These are phyloP conservation scores for Thamnaconus septentrionalis DNA, from an alignment of 2,113 vertebrate species.

Conservation along the genomic window DNA sequence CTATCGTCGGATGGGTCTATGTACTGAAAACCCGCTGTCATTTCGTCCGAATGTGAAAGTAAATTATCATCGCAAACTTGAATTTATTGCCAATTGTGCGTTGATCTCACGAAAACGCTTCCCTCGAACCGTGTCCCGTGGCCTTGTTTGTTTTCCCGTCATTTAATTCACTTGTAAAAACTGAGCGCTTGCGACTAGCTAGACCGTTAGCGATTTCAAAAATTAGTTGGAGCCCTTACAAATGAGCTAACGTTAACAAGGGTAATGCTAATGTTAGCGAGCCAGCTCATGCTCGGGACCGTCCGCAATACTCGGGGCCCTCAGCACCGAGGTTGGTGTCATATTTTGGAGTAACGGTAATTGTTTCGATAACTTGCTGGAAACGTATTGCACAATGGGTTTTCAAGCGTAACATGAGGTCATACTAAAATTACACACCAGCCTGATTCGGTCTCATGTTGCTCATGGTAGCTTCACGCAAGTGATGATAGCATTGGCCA, in stretches of 20 bases:
- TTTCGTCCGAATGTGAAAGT: constrained; percentile 23
- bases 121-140: fast-evolving
- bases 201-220: constrained; percentile 30
- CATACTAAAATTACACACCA: constrained; percentile 3
- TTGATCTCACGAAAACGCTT: fast-evolving
- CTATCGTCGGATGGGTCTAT: constrained; percentile 34
- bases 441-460: constrained; percentile 14
- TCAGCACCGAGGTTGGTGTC: background rate
- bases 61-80: background rate
- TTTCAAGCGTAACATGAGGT: fast-evolving
- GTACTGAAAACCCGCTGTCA: constrained; percentile 63
- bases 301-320: constrained; percentile 12
- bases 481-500: constrained; percentile 29
- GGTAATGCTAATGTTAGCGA: constrained; percentile 47
- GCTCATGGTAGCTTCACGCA: constrained; percentile 36
- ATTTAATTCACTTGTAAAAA: background rate
- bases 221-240: constrained; percentile 46
- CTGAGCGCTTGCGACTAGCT: constrained; percentile 7
- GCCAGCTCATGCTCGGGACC: constrained; percentile 22
- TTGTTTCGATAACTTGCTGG: too few species aligned
- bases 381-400: too few species aligned
- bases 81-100: background rate
- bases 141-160: background rate
- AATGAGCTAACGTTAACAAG: constrained; percentile 49
- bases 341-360: background rate